Evolutionary conservation across 2,797 vertebrate genomes (phyloP).

Genomic region (Caiman crocodilus): DNA sequence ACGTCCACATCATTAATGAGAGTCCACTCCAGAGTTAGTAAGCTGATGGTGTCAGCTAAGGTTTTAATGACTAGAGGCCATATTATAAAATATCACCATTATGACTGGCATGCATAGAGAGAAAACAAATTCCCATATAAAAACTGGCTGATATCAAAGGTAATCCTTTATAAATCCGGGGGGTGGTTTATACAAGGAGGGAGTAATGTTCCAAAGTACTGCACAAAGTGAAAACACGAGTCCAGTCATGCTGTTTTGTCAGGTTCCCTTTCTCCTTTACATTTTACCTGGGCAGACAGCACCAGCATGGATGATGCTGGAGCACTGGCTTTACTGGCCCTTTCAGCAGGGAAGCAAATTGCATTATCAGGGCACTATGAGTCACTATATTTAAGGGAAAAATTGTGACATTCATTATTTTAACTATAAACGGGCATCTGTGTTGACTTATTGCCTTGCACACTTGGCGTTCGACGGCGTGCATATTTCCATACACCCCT

Average conservation of each 20-base stretch:
- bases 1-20: accelerated
- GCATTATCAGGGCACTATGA: not conserved
- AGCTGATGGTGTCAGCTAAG: not conserved
- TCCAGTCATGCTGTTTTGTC: not conserved
- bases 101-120: not conserved
- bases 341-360: not conserved
- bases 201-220: accelerated
- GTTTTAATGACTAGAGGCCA: not conserved
- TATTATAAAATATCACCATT: not conserved
- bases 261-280: not conserved
- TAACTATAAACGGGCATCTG: not conserved
- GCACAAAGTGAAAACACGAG: not conserved
- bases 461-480: not conserved
- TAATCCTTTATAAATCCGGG: not conserved
- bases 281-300: not conserved
- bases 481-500: not conserved
- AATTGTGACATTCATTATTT: not conserved
- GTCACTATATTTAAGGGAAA: not conserved
- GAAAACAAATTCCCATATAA: not conserved
- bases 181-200: not conserved
- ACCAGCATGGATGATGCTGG: not conserved
- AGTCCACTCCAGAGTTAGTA: accelerated
- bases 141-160: not conserved
- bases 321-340: not conserved
- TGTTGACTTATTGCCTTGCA: not conserved